These are phyloP conservation scores for Heliocidaris tuberculata DNA, from an alignment of 35 echinoderm and acorn worm species.

Conservation along the genomic window DNA sequence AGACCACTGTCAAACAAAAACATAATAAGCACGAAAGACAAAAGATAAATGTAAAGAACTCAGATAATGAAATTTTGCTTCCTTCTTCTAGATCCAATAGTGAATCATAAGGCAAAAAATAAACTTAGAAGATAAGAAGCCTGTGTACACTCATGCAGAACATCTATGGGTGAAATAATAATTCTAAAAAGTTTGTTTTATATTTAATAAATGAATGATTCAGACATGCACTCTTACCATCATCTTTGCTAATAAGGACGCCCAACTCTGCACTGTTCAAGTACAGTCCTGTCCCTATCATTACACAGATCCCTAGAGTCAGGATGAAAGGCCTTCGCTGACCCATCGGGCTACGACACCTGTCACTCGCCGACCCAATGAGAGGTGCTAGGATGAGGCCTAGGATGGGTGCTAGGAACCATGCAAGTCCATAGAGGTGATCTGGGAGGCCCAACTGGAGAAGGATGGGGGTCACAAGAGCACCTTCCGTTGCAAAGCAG, in stretches of 20 bases:
- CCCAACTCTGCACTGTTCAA: slow-evolving; percentile 82
- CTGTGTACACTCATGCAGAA: too few relatives aligned
- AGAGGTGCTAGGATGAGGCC: slow-evolving; percentile 76
- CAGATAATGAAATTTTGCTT: too few relatives aligned
- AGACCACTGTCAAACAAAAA: too few relatives aligned
- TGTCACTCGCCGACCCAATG: slow-evolving; percentile 79
- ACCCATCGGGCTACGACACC: slow-evolving; percentile 71
- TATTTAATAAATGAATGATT: background rate
- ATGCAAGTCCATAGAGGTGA: slow-evolving; percentile 77
- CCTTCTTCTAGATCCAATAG: too few relatives aligned
- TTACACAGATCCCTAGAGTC: slow-evolving; percentile 56
- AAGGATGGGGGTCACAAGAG: slow-evolving; percentile 77
- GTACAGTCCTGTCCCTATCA: slow-evolving; percentile 72
- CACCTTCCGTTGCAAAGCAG: slow-evolving; percentile 83
- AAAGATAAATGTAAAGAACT: too few relatives aligned
- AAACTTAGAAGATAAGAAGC: too few relatives aligned
- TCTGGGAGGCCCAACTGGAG: slow-evolving; percentile 77
- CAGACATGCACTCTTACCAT: background rate
- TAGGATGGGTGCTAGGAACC: slow-evolving; percentile 79
- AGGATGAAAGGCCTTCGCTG: slow-evolving; percentile 79
- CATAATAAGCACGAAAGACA: too few relatives aligned
- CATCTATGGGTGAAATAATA: too few relatives aligned
- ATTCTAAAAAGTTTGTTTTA: too few relatives aligned
- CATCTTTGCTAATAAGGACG: background rate
- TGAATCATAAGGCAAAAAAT: too few relatives aligned